A percentile compares a stretch with the other conserved stretches of the same genome.
Conservation (phyloP, 2,888 invertebrate genomes). For the Drosophila sordidapex region DNA sequence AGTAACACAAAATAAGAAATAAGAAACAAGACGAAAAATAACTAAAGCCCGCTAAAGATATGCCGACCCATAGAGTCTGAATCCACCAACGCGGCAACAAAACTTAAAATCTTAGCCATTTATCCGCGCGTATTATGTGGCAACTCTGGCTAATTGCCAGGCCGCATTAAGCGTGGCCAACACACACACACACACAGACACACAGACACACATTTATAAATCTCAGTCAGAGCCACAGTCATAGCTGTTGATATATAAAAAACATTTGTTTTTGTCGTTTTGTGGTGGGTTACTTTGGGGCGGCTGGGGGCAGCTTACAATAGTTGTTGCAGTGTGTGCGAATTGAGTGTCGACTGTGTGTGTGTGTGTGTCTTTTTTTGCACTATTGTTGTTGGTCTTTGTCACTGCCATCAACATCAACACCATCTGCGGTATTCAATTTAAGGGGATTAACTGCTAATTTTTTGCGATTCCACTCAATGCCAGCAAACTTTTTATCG, state of each 20-base stretch:
- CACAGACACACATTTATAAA: conserved; percentile 17
- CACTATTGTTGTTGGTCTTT: conserved; percentile 37
- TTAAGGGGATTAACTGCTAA: conserved; percentile 84
- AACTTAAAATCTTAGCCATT: conserved; percentile 83
- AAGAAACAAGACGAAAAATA: conserved; percentile 22
- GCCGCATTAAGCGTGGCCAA: conserved; percentile 72
- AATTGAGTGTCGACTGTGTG: conserved; percentile 42
- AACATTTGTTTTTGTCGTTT: conserved; percentile 36
- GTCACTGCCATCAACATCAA: conserved; percentile 63
- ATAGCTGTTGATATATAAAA: conserved; percentile 4
- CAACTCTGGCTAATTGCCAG: conserved; percentile 83
- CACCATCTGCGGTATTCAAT: conserved; percentile 83
- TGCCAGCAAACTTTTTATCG: conserved; percentile 60
- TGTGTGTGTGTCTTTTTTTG: not conserved
- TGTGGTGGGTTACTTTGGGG: conserved; percentile 38
- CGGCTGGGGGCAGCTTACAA: conserved; percentile 14
- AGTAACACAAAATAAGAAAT: conserved; percentile 33
- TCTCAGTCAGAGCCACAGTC: conserved; percentile 1
- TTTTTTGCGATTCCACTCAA: conserved; percentile 80
- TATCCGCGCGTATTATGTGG: conserved; percentile 83
- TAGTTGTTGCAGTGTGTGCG: conserved; percentile 45
- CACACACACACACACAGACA: conserved; percentile 32
- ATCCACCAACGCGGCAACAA: conserved; percentile 46
- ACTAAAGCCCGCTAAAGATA: conserved; percentile 52
- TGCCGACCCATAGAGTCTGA: conserved; percentile 10